These are phyloP conservation scores for Micromesistius poutassou DNA, from an alignment of 2,797 vertebrate genomes.

Conservation along the genomic window DNA sequence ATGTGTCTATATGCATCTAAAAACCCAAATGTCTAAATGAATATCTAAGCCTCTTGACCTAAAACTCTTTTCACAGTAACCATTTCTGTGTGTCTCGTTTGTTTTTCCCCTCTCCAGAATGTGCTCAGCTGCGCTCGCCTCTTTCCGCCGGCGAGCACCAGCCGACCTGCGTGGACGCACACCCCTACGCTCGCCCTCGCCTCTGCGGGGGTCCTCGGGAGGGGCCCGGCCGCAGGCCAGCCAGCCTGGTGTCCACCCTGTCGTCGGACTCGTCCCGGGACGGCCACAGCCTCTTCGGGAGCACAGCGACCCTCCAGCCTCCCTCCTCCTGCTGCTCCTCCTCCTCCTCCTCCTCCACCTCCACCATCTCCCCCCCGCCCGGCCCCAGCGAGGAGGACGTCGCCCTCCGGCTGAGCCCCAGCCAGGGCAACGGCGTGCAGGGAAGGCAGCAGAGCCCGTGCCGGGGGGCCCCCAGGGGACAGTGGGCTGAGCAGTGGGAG, in stretches of 20 bases:
- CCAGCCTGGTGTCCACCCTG: constrained; percentile 75
- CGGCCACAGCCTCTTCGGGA: constrained; percentile 74
- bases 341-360: constrained; percentile 27
- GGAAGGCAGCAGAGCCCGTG: constrained; percentile 27
- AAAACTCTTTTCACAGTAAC: neutral
- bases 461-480: constrained; percentile 24
- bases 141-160: constrained; percentile 72
- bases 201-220: constrained; percentile 61
- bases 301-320: constrained; percentile 55
- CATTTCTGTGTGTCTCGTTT: constrained; percentile 11
- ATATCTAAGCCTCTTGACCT: neutral
- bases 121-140: constrained; percentile 63
- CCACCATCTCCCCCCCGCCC: constrained; percentile 13
- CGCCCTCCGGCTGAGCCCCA: constrained; percentile 71
- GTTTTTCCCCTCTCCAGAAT: constrained; percentile 60
- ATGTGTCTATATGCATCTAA: too few relatives aligned
- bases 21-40: too few relatives aligned
- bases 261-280: constrained; percentile 81
- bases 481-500: constrained; percentile 42
- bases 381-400: constrained; percentile 63
- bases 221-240: constrained; percentile 73
- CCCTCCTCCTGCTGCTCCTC: constrained; percentile 36
- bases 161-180: constrained; percentile 53
- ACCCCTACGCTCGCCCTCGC: constrained; percentile 60
- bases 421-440: constrained; percentile 43